Conservation (phyloP, 2,797 vertebrate species). For the Steatocranus sp. region DNA sequence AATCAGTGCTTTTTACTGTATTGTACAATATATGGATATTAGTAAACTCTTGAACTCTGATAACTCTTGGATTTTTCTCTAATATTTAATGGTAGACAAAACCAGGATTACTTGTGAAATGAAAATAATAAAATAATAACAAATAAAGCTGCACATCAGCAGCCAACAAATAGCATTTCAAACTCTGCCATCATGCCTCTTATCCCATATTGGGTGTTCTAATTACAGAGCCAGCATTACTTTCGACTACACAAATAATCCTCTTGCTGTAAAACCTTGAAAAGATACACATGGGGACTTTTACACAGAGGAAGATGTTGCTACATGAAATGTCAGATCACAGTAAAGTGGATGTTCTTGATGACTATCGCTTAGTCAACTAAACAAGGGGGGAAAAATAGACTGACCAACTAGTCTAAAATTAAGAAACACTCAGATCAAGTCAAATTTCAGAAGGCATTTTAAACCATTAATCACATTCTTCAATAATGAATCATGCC, state of each 20-base stretch:
- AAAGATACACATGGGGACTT: background rate
- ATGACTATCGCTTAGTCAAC: background rate
- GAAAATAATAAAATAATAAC: background rate
- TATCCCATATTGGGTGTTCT: background rate
- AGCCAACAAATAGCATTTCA: background rate
- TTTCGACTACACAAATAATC: background rate
- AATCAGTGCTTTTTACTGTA: background rate
- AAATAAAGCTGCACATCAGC: background rate
- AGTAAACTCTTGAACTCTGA: background rate
- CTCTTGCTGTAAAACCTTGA: background rate
- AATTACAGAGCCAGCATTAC: background rate
- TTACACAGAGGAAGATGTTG: background rate
- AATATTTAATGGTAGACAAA: background rate
- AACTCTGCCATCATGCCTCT: background rate
- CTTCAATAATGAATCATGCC: background rate
- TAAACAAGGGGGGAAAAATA: fast-evolving
- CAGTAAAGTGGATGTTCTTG: background rate
- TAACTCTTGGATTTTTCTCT: background rate
- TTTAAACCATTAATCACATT: background rate
- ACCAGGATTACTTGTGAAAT: background rate
- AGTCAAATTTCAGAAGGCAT: background rate
- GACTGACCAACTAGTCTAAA: background rate
- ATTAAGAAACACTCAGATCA: background rate
- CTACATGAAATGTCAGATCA: background rate
- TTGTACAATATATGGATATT: background rate